Conservation (phyloP, 35 echinoderm and acorn worm genomes). For the Heliocidaris tuberculata region DNA sequence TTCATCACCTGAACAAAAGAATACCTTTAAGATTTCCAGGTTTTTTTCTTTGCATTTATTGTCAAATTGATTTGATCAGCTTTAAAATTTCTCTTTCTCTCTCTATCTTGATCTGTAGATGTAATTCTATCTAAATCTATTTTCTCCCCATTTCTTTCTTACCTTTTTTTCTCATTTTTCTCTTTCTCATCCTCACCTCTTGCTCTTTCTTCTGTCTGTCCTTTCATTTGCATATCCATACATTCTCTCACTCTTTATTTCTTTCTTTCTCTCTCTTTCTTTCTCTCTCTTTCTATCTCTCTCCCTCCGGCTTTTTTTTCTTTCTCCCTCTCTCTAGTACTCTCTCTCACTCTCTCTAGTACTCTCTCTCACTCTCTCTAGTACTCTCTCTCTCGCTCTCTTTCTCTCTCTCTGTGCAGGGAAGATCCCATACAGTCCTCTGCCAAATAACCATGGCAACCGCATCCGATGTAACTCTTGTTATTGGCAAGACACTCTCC, state of each 20-base stretch:
- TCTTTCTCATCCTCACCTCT: no score
- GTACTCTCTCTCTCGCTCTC: neutral
- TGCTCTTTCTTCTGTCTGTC: no score
- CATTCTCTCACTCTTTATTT: neutral
- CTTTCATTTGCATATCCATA: neutral
- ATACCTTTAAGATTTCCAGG: no score
- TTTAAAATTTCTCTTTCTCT: neutral
- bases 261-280: neutral
- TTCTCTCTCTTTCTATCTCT: neutral
- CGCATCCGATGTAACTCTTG: conserved; percentile 13
- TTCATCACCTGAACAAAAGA: no score
- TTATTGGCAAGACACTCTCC: conserved; percentile 40
- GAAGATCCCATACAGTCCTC: neutral
- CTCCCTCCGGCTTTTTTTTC: neutral
- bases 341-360: neutral
- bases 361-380: neutral
- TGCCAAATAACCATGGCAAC: conserved; percentile 32
- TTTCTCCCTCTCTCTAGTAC: neutral
- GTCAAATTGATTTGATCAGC: no score
- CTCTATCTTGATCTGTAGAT: neutral
- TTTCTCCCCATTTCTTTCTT: neutral
- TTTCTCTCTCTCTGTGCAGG: neutral
- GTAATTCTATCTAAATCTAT: neutral
- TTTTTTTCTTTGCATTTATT: no score
- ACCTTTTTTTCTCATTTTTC: no score